These are phyloP conservation scores for Drosophila lacteicornis DNA, from an alignment of 1,140 invertebrate genomes.

Conservation along the genomic window DNA sequence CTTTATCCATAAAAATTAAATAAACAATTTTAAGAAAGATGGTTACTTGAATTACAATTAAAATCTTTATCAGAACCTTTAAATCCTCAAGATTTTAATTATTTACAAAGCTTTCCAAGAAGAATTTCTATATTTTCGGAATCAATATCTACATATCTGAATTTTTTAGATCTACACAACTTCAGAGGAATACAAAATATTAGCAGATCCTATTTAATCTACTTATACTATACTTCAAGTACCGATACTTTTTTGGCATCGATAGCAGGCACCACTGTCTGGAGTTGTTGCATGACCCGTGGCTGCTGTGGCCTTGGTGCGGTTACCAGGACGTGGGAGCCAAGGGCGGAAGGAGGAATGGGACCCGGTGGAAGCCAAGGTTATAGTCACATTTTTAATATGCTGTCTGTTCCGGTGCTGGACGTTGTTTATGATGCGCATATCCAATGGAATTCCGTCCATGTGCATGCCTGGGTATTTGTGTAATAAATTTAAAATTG, in stretches of 20 bases:
- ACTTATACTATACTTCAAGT: neutral
- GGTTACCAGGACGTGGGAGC: slow-evolving; percentile 41
- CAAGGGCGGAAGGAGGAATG: slow-evolving; percentile 2
- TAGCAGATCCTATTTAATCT: no score
- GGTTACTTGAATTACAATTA: no score
- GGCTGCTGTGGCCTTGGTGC: slow-evolving; percentile 71
- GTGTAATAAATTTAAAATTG: slow-evolving; percentile 52
- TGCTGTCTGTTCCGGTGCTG: slow-evolving; percentile 56
- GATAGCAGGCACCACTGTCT: slow-evolving; percentile 11
- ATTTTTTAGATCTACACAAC: no score
- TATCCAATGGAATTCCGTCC: slow-evolving; percentile 44
- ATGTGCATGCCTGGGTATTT: slow-evolving; percentile 31
- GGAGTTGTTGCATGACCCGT: slow-evolving; percentile 31
- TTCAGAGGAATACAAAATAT: neutral
- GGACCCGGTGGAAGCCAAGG: slow-evolving; percentile 52
- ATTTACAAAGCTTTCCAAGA: no score
- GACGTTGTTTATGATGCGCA: slow-evolving; percentile 69
- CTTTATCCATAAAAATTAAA: no score
- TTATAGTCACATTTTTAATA: slow-evolving; percentile 81
- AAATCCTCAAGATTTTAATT: no score
- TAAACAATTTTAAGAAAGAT: no score
- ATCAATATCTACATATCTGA: neutral
- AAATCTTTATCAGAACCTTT: no score
- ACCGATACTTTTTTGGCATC: neutral
- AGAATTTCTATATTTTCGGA: no score